Conservation (phyloP, 2,888 invertebrate species). For the Drosophila tripunctata region DNA sequence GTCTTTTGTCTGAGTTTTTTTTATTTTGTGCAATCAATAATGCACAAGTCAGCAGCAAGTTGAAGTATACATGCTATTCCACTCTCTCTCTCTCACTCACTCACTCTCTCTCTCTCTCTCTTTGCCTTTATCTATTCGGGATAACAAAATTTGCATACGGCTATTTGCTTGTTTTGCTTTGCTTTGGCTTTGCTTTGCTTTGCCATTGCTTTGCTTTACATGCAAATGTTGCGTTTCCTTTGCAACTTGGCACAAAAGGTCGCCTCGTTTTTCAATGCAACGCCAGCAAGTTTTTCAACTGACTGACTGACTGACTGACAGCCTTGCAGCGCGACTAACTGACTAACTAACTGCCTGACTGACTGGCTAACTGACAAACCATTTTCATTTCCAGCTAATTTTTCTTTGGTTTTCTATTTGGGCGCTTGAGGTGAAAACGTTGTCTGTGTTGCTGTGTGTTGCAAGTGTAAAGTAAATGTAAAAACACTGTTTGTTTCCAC, state of each 20-base stretch:
- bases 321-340: constrained; percentile 50
- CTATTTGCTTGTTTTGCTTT: neutral
- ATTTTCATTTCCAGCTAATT: constrained; percentile 73
- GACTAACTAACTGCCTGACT: constrained; percentile 11
- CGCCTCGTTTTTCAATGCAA: constrained; percentile 62
- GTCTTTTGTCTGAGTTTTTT: constrained; percentile 36
- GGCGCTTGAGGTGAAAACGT: constrained; percentile 49
- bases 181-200: constrained; percentile 1
- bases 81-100: neutral
- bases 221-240: constrained; percentile 49
- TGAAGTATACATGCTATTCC: neutral
- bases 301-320: too few relatives aligned
- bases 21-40: constrained; percentile 71
- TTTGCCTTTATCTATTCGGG: constrained; percentile 38
- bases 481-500: constrained; percentile 56
- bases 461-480: constrained; percentile 50
- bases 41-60: constrained; percentile 55
- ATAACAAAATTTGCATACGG: constrained; percentile 65
- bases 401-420: constrained; percentile 40
- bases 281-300: constrained; percentile 60
- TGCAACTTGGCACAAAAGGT: constrained; percentile 44
- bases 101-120: constrained; percentile 1
- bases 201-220: constrained; percentile 33
- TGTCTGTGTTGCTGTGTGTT: constrained; percentile 52
- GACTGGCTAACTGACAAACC: constrained; percentile 45